Percentiles rank a stretch among this genome's conserved stretches.
Conservation (phyloP, 2,888 invertebrate species). For the Stenichneumon culpator region DNA sequence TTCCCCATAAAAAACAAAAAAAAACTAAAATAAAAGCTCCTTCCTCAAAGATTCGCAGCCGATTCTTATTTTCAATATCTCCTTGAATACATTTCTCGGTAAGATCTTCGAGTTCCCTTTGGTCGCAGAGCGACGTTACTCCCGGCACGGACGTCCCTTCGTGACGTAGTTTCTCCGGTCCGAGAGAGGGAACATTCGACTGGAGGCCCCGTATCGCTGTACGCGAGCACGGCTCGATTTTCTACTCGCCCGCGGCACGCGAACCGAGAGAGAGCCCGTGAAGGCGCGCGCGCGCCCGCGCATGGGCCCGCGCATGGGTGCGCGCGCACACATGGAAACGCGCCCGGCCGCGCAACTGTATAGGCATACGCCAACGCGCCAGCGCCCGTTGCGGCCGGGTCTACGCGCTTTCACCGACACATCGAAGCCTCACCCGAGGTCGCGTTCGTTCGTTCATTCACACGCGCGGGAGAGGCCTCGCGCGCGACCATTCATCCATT, state of each 20-base stretch:
- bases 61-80: conserved; percentile 8
- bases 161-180: conserved; percentile 3
- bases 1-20: not conserved
- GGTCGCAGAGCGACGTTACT: not conserved
- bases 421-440: conserved; percentile 67
- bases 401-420: conserved; percentile 63
- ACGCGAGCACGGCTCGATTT: conserved; percentile 58
- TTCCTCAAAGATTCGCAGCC: not conserved
- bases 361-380: conserved; percentile 64
- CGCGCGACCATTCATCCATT: conserved; percentile 76
- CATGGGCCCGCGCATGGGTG: not conserved
- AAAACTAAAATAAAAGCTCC: too few species aligned
- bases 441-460: conserved; percentile 76
- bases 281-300: conserved; percentile 33
- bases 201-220: conserved; percentile 30
- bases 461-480: conserved; percentile 55
- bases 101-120: conserved; percentile 14
- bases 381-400: conserved; percentile 31
- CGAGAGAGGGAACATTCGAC: conserved; percentile 33
- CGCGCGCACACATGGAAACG: conserved; percentile 4
- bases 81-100: not conserved
- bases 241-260: conserved; percentile 60
- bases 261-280: conserved; percentile 47
- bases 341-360: not conserved
- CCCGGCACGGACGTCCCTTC: conserved; percentile 6